Evolutionary conservation across 2,888 invertebrate genomes (phyloP).

Genomic region (Andrena minutula): DNA sequence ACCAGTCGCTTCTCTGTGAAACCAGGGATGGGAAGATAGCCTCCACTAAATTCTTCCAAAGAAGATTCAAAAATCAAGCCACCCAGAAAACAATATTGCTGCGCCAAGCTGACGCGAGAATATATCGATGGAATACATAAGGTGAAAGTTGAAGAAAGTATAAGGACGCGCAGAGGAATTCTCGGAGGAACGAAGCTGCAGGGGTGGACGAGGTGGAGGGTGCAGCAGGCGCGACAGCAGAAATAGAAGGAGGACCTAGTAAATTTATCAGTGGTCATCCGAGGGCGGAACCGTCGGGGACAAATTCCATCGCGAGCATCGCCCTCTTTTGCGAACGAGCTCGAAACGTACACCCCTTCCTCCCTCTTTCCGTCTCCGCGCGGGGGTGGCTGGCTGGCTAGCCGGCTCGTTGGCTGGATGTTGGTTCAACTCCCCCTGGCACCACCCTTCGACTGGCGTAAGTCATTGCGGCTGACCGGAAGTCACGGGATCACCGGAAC

Average conservation of each 20-base stretch:
- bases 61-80: too few relatives aligned
- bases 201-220: not conserved
- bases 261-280: slow-evolving; percentile 84
- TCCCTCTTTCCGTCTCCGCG: slow-evolving; percentile 25
- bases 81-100: too few relatives aligned
- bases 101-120: too few relatives aligned
- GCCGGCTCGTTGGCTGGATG: slow-evolving; percentile 56
- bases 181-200: not conserved
- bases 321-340: slow-evolving; percentile 75
- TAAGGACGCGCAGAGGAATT: not conserved
- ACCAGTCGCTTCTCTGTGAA: slow-evolving; percentile 17
- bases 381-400: slow-evolving; percentile 53
- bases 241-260: slow-evolving; percentile 78
- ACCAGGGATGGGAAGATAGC: not conserved
- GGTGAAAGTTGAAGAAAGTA: not conserved
- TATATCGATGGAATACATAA: too few relatives aligned
- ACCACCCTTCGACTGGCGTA: slow-evolving; percentile 78
- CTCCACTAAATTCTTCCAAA: not conserved
- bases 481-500: slow-evolving; percentile 85
- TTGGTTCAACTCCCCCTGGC: slow-evolving; percentile 35
- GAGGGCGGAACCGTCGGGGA: slow-evolving; percentile 83
- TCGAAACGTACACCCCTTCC: slow-evolving; percentile 57
- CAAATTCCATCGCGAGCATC: slow-evolving; percentile 84
- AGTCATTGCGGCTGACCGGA: slow-evolving; percentile 85
- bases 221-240: slow-evolving; percentile 40